Evolutionary conservation across 2,797 vertebrate genomes (phyloP).

Genomic region (Chelon auratus): DNA sequence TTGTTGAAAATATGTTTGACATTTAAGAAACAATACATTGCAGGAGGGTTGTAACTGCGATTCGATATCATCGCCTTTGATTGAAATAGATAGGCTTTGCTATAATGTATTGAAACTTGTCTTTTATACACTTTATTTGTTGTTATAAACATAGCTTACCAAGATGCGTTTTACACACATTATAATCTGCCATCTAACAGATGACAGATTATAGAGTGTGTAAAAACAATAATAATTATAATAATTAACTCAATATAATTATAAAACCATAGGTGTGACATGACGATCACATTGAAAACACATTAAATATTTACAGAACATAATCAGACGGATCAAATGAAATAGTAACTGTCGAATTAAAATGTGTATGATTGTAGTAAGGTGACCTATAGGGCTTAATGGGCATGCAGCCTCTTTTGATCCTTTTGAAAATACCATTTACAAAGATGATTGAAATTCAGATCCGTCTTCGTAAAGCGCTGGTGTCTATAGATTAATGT

Average conservation of each 20-base stretch:
- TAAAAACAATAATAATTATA: too few species aligned
- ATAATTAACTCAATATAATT: too few species aligned
- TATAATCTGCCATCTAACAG: too few species aligned
- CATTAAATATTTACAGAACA: too few species aligned
- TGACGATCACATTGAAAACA: too few species aligned
- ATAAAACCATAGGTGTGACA: too few species aligned
- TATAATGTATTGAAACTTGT: not conserved
- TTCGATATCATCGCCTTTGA: too few species aligned
- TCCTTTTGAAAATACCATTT: not conserved
- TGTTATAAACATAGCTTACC: not conserved
- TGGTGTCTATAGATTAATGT: not conserved
- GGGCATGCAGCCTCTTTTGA: not conserved
- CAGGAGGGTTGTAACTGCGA: not conserved
- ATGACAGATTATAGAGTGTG: too few species aligned
- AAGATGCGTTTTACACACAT: too few species aligned
- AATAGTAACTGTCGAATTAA: not conserved
- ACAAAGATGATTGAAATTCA: too few species aligned
- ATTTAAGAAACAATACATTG: too few species aligned
- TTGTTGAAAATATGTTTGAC: not conserved
- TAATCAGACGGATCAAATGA: too few species aligned
- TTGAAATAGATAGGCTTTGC: not conserved
- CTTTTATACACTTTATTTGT: not conserved
- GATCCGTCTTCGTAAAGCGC: not conserved
- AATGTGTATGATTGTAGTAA: not conserved
- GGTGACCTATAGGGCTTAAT: not conserved